Percentiles rank a stretch among this genome's conserved stretches.
Evolutionary conservation across 2,113 vertebrate species (phyloP).

Genomic region (Amblyornis subalaris): DNA sequence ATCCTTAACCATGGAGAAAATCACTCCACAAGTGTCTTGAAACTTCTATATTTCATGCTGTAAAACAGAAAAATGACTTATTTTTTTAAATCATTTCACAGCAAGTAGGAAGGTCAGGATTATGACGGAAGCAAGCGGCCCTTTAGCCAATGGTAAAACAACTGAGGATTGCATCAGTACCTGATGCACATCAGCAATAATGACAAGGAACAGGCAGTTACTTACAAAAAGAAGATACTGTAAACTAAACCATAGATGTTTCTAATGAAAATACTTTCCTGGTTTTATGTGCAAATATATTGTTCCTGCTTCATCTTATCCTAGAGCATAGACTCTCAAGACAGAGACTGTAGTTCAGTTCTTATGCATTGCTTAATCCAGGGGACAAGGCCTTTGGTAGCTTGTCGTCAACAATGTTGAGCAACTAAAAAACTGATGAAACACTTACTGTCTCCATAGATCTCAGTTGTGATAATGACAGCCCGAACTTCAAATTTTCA

Average conservation of each 20-base stretch:
- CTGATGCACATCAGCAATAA: accelerated
- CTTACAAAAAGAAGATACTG: background rate
- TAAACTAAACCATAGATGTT: background rate
- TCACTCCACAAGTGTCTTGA: background rate
- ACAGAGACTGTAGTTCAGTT: background rate
- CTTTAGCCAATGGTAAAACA: background rate
- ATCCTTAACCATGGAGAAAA: background rate
- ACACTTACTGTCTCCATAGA: background rate
- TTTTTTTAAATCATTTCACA: background rate
- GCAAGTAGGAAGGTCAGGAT: background rate
- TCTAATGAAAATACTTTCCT: background rate
- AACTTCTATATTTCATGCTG: background rate
- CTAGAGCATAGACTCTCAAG: background rate
- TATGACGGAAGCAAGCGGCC: background rate
- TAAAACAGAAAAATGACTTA: background rate
- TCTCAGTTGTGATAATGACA: background rate
- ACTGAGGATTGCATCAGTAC: accelerated
- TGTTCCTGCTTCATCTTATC: background rate
- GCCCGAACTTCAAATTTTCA: background rate
- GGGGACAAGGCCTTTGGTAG: background rate
- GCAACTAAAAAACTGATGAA: background rate
- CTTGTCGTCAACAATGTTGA: accelerated
- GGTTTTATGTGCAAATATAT: background rate
- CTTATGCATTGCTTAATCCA: background rate
- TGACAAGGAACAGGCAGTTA: background rate